Conservation (phyloP, 2,113 vertebrate species). For the Phylloscopus trochiloides region DNA sequence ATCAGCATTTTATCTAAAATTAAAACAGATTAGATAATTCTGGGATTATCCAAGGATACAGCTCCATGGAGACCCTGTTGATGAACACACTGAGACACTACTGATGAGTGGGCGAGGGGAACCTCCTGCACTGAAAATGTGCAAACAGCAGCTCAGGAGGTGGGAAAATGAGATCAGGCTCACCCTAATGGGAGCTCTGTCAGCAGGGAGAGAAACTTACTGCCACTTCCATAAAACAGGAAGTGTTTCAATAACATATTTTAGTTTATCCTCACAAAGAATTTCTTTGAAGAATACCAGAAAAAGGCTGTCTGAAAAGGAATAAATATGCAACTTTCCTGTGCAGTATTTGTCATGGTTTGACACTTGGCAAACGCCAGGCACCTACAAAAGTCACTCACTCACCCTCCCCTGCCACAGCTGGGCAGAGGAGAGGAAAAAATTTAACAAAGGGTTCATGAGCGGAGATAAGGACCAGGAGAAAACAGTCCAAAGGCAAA, state of each 20-base stretch:
- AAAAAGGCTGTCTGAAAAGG: background rate
- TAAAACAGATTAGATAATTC: background rate
- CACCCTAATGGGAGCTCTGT: background rate
- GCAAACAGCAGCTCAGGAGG: background rate
- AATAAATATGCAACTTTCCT: background rate
- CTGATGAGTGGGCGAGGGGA: background rate
- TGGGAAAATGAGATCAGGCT: background rate
- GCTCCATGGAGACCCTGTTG: background rate
- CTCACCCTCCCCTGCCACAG: background rate
- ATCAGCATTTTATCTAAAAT: background rate
- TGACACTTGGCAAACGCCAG: background rate
- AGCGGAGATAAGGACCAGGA: accelerated
- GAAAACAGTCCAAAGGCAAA: background rate
- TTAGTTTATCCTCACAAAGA: background rate
- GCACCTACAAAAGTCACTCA: accelerated
- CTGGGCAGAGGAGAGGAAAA: background rate
- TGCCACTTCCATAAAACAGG: background rate
- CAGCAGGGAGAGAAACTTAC: background rate
- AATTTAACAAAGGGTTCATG: background rate
- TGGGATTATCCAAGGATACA: background rate
- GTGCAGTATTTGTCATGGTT: background rate
- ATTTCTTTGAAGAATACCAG: background rate
- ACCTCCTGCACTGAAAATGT: background rate
- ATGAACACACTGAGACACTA: background rate
- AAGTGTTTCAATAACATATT: background rate